Evolutionary conservation across 2,888 invertebrate species (phyloP), one percentile per base, ranked within the genome.

Genomic region (Itoplectis maculator): DNA sequence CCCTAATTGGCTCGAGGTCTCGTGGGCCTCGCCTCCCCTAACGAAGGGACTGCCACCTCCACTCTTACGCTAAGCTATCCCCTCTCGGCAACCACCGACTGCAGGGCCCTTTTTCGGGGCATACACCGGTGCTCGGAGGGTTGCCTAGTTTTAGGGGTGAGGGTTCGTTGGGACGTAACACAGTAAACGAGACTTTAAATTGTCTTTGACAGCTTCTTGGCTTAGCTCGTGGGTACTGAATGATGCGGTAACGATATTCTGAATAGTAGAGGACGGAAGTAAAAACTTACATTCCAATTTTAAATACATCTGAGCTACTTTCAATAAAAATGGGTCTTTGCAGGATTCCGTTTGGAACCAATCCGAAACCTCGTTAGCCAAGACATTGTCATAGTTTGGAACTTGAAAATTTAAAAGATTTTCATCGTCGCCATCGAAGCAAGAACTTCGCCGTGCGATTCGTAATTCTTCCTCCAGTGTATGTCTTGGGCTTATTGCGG

Each of bases 221-320:
- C 76, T 56, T 61, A 81, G 42, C 42, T 74, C 56, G 37, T 84
- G 77, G 23, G 81, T 65, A 23, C 81, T 86, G 20, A 37, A 59
- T 13, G 84, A 56, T 82, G 83, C 81, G 11, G 63, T 15, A n/a
- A 81, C 54, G 23, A 87, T 84, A 20, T 85, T 61, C 47, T 88
- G 82, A 11, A 87, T 66, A 18, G 83, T 85, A 15, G 76, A 74
- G n/a, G 76, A 76, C 47, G 87, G 87, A n/a, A 87, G 13, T 13
- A 79, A 56, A 63, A 81, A 78, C 35, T 87, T 51, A 47, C 76
- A 54, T 84, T 87, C 85, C 47, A 87, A 80, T 84, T 87, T 87
- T 20, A 87, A 75, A 69, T 81, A 86, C 69, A 84, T 82, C 65
- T 81, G 69, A 61, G 72, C 82, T 37, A 83, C 0, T 15, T 76